Base-by-base conservation (phyloP, 2,797 vertebrate species). In the Chelonia mydas region DNA sequence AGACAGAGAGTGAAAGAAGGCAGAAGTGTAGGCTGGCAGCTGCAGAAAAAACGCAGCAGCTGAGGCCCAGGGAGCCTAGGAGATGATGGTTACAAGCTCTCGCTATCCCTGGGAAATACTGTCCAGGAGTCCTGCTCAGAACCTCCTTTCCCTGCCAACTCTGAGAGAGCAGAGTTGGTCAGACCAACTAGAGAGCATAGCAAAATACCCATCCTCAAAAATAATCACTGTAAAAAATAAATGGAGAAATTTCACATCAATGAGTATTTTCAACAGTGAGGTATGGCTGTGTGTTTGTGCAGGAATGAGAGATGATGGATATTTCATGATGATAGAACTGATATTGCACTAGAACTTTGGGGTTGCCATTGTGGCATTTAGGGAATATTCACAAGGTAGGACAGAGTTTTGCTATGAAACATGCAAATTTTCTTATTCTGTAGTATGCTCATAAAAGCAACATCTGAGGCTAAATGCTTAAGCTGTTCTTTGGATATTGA, bases 381-480 rank as follows among this genome's bases (percentile, higher is more conserved):
- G 59, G 84, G 87, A 72, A 72, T 41, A 37, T 23, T 72, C 37
- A 41, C n/a, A 90, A 94, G 87, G 65, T 87, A 59, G 88, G 85
- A 89, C 83, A 84, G 47, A 93, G 27, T 65, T 97, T 83, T 83
- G 12, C 28, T 54, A 53, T 68, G 86, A 84, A 37, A 51, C 61
- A 91, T 89, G 50, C 65, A 65, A 87, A 72, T 94, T 88, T 33
- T 83, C 89, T 93, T 90, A 92, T 94, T 86, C 80, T 81, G 51
- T 37, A 88, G 86, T 53, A 87, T 23, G 28, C 88, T 93, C 93
- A 91, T 31, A 92, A 87, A 91, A 84, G 84, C 84, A 94, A 89
- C 59, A 92, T 90, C 59, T 74, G 94, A 81, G 90, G 91, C 45
- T 89, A 89, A 92, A 51, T 78, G 84, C 90, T 90, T 85, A 92